Evolutionary conservation across 2,797 vertebrate genomes (phyloP).

Genomic region (Hafferia zeledoni): DNA sequence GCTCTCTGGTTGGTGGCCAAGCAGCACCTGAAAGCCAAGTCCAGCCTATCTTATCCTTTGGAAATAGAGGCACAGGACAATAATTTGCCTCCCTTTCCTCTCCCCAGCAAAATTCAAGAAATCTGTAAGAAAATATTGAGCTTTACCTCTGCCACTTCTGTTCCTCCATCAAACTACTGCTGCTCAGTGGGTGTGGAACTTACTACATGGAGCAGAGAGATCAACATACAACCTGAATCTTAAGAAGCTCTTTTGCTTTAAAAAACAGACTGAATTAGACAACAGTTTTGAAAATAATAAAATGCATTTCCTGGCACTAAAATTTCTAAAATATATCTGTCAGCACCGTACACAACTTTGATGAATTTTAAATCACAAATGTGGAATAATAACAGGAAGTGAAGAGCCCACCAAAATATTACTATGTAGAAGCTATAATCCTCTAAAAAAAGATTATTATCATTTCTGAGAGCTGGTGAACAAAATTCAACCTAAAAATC

Average conservation of each 20-base stretch:
- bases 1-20: fast-evolving
- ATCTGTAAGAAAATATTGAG: neutral
- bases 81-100: neutral
- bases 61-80: neutral
- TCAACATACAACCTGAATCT: neutral
- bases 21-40: neutral
- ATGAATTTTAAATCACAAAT: neutral
- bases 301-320: neutral
- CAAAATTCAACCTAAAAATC: neutral
- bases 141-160: neutral
- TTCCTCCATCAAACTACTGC: neutral
- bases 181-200: neutral
- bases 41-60: neutral
- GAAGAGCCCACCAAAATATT: fast-evolving
- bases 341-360: neutral
- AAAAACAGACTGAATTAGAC: neutral
- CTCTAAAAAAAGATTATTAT: neutral
- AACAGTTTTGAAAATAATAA: neutral
- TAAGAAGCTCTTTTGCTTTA: neutral
- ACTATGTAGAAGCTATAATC: neutral
- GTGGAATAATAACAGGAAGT: neutral
- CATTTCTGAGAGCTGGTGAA: neutral
- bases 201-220: neutral
- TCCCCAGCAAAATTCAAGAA: neutral
- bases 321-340: neutral